Base-by-base conservation (phyloP, 2,113 vertebrate genomes). In the Furnarius figulus region DNA sequence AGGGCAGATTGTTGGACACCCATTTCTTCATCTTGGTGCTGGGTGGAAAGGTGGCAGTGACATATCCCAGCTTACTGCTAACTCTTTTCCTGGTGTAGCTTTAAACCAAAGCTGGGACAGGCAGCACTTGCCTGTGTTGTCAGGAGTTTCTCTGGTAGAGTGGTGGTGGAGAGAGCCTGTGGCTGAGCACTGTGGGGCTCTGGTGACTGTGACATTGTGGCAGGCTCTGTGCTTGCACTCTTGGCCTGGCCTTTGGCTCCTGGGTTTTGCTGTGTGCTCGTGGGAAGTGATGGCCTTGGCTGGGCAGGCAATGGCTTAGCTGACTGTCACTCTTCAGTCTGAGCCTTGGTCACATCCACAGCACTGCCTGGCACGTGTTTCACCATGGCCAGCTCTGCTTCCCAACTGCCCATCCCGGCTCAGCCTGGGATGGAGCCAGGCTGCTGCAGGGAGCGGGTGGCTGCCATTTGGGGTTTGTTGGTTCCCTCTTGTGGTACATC, bases 401-500 rank as follows among this genome's bases (percentile, higher is more conserved):
- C 27, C 63, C 46, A 33, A 1, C 30, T 87, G 8, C 16, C 7
- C 6, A 33, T 59, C 20, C 25, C 33, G 20, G 23, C 73, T 80
- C 63, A 50, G 52, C 84, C 66, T n/a, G 68, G 83, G 24, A 15
- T 65, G 35, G 66, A 50, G 49, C 2, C 39, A 5, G 56, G 17
- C 42, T 62, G 71, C 5, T 2, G 35, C 25, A 27, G 83, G 65
- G 58, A 63, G 27, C 1, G 0, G 50, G 72, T 17, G 39, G 46
- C 74, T 82, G 58, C 50, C 13, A 2, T 89, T 59, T 12, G 52
- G 78, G 75, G 85, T 53, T 10, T 74, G 71, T 39, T 94, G 85
- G 31, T 94, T 96, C 92, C 93, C 83, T 75, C 95, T 95, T 65
- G 77, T 42, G 93, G 91, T 73, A 53, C 17, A 8, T 63, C 87